These are phyloP conservation scores for Poecilia wingei DNA, from an alignment of 2,797 vertebrate species.

Conservation along the genomic window DNA sequence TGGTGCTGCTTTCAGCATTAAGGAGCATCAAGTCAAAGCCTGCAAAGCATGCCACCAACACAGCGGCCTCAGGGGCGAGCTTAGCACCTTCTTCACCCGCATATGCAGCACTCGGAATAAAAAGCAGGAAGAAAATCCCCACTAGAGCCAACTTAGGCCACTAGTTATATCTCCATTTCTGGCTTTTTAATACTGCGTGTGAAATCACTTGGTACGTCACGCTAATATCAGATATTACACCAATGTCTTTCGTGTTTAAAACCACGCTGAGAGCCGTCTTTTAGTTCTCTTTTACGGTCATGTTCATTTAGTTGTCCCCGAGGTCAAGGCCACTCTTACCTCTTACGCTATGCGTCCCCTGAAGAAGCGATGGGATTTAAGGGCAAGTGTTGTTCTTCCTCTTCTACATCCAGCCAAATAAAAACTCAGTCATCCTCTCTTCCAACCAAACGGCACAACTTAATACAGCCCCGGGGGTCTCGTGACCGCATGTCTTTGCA, in stretches of 20 bases:
- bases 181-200: neutral
- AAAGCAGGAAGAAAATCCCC: conserved; percentile 39
- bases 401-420: conserved; percentile 64
- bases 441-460: conserved; percentile 50
- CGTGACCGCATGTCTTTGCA: conserved; percentile 61
- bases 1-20: conserved; percentile 74
- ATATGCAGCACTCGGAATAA: conserved; percentile 22
- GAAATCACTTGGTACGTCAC: neutral
- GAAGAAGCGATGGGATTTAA: conserved; percentile 48
- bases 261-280: neutral
- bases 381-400: conserved; percentile 44
- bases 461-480: conserved; percentile 70
- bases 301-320: conserved; percentile 18
- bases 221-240: neutral
- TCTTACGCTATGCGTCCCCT: conserved; percentile 41
- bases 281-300: neutral
- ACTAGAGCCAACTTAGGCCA: conserved; percentile 21
- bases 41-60: conserved; percentile 68
- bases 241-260: neutral
- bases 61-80: conserved; percentile 53
- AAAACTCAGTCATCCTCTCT: conserved; percentile 61
- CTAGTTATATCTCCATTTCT: conserved; percentile 26
- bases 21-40: conserved; percentile 75
- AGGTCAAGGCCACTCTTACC: conserved; percentile 70
- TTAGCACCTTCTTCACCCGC: conserved; percentile 57